These are phyloP conservation scores for Andrena dorsata DNA, from an alignment of 2,888 invertebrate species.

Conservation along the genomic window DNA sequence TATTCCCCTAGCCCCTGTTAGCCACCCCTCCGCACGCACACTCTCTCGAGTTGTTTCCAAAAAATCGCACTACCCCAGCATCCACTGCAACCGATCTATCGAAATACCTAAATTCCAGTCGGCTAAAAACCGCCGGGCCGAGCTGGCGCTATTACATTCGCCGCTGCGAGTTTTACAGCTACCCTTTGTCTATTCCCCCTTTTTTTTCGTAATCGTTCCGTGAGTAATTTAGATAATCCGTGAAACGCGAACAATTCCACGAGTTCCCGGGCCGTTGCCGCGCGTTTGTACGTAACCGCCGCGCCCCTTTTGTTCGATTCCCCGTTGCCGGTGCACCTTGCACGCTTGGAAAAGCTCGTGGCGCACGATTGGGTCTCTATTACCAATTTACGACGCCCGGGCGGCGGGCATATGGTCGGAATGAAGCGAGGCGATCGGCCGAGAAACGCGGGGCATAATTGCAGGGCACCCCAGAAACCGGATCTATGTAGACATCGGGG, in stretches of 20 bases:
- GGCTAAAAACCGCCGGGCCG: not conserved
- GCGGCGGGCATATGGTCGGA: slow-evolving; percentile 62
- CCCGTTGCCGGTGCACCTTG: slow-evolving; percentile 17
- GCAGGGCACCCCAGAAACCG: slow-evolving; percentile 30
- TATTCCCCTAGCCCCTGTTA: slow-evolving; percentile 6
- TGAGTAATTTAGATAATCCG: slow-evolving; percentile 41
- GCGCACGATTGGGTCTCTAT: slow-evolving; percentile 24
- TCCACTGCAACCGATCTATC: slow-evolving; percentile 35
- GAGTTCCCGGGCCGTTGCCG: not conserved
- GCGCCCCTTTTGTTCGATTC: not conserved
- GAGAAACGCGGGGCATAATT: slow-evolving; percentile 57
- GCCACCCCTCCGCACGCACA: slow-evolving; percentile 6
- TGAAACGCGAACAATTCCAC: slow-evolving; percentile 21
- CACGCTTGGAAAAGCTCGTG: not conserved
- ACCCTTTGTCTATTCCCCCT: slow-evolving; percentile 13
- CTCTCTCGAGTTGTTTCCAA: slow-evolving; percentile 34
- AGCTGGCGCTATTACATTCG: slow-evolving; percentile 26
- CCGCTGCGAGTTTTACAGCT: slow-evolving; percentile 29
- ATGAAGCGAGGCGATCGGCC: slow-evolving; percentile 48
- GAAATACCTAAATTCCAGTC: slow-evolving; percentile 40
- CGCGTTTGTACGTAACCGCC: not conserved
- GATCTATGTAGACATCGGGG: not conserved
- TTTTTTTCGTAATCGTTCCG: slow-evolving; percentile 15
- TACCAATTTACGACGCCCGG: slow-evolving; percentile 61
- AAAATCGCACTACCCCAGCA: slow-evolving; percentile 22